phyloP scores from a whole-genome alignment of 1,140 invertebrate genomes.

The Papilio helenus region DNA sequence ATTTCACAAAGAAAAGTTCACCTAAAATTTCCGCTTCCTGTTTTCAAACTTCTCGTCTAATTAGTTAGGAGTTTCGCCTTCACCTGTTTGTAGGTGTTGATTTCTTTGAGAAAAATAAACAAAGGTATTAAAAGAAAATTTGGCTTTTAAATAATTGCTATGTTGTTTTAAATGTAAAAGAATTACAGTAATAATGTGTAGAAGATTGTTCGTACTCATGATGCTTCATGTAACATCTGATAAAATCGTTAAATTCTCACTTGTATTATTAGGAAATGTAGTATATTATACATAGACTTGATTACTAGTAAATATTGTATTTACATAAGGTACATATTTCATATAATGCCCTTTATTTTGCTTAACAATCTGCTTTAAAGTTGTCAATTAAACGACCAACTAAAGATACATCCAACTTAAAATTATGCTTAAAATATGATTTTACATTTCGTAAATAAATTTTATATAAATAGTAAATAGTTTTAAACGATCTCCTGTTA shows the following conservation, averaged over 20 bases:
- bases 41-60: conserved; percentile 18
- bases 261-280: too few relatives aligned
- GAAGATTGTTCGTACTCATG: not conserved
- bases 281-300: not conserved
- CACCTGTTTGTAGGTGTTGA: conserved; percentile 11
- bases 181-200: not conserved
- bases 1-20: conserved; percentile 18
- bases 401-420: not conserved
- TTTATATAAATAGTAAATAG: too few relatives aligned
- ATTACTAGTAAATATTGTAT: too few relatives aligned
- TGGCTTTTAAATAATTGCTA: not conserved
- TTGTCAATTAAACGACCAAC: not conserved
- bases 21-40: conserved; percentile 20
- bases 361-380: not conserved
- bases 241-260: not conserved
- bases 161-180: too few relatives aligned
- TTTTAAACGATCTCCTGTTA: too few relatives aligned
- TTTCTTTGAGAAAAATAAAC: not conserved
- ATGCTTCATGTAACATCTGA: too few relatives aligned
- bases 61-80: conserved; percentile 21
- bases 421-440: not conserved
- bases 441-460: too few relatives aligned
- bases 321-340: not conserved
- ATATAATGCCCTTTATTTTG: too few relatives aligned
- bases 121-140: not conserved